phyloP scores from a whole-genome alignment of 2,888 invertebrate genomes.

The Hyles lineata region DNA sequence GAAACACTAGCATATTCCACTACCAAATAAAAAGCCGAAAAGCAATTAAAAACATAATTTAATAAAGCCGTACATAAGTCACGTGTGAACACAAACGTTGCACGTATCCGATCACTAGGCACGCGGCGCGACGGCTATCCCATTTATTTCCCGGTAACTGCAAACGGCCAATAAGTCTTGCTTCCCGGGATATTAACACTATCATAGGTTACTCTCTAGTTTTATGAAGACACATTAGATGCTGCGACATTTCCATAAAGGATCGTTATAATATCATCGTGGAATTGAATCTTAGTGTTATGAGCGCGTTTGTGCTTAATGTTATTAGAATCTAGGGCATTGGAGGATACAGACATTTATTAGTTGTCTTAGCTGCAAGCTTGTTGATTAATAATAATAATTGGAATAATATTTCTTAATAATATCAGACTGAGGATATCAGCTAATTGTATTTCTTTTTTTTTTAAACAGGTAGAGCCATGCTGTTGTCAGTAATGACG shows the following conservation, averaged over 20 bases:
- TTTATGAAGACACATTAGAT: slow-evolving; percentile 83
- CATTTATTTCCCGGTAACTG: slow-evolving; percentile 79
- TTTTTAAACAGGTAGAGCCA: too few relatives aligned
- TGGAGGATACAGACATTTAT: too few relatives aligned
- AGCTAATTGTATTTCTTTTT: too few relatives aligned
- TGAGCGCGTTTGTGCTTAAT: slow-evolving; percentile 33
- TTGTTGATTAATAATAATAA: too few relatives aligned
- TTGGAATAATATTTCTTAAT: too few relatives aligned
- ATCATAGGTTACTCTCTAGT: slow-evolving; percentile 82
- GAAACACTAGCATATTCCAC: not conserved
- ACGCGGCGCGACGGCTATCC: slow-evolving; percentile 59
- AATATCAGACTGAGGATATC: too few relatives aligned
- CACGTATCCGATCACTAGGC: slow-evolving; percentile 31
- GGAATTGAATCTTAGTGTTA: slow-evolving; percentile 42
- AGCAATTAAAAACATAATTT: slow-evolving; percentile 29
- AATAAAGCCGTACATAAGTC: slow-evolving; percentile 39
- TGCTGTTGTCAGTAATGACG: too few relatives aligned
- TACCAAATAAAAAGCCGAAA: not conserved
- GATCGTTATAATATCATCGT: slow-evolving; percentile 49
- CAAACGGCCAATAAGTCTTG: slow-evolving; percentile 84
- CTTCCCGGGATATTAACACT: slow-evolving; percentile 83
- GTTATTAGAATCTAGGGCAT: not conserved
- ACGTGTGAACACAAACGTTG: slow-evolving; percentile 39
- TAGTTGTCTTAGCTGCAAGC: too few relatives aligned
- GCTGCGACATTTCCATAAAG: slow-evolving; percentile 72